These are phyloP conservation scores for Vultur gryphus DNA, from an alignment of 2,797 vertebrate genomes.

Conservation along the genomic window DNA sequence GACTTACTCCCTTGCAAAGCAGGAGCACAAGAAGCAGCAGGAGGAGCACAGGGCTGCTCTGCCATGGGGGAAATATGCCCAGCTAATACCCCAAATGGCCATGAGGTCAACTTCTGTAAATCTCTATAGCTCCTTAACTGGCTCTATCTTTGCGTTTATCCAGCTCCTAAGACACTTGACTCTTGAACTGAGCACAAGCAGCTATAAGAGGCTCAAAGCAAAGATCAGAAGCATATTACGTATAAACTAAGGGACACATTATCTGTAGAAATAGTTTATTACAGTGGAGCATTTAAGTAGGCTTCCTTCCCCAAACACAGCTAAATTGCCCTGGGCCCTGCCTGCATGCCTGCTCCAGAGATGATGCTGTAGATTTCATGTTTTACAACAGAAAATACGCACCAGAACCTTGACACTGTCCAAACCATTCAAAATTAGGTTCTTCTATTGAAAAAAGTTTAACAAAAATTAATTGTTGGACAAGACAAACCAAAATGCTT, in stretches of 20 bases:
- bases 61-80: neutral
- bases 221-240: neutral
- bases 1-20: neutral
- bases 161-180: constrained; percentile 34
- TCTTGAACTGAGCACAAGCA: constrained; percentile 5
- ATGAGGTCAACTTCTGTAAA: neutral
- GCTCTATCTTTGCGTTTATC: constrained; percentile 21
- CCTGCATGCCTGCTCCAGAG: neutral
- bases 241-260: neutral
- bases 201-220: constrained; percentile 21
- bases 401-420: neutral
- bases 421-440: neutral
- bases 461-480: neutral
- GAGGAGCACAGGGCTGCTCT: neutral
- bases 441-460: neutral
- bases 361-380: neutral
- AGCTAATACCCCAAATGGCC: neutral
- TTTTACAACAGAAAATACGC: neutral
- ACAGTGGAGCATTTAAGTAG: neutral
- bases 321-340: neutral
- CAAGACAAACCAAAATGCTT: neutral
- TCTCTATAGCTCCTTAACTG: constrained; percentile 10
- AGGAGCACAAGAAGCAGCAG: neutral
- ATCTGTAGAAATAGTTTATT: constrained; percentile 17
- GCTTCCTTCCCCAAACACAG: neutral